Evolutionary conservation across 64 coral and sea anemone species (phyloP).

Genomic region (Pachyseris speciosa): DNA sequence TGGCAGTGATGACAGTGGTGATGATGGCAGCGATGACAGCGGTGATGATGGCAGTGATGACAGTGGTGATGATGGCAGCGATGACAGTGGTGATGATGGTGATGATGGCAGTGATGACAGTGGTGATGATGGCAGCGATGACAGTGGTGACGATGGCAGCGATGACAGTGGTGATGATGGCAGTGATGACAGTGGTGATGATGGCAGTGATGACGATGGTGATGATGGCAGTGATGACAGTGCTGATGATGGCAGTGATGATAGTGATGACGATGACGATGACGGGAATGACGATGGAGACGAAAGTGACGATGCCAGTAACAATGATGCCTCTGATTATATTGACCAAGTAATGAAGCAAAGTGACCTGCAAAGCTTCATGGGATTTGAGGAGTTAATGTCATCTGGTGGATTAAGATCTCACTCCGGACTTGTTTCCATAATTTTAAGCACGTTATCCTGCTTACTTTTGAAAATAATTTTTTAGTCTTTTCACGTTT

Average conservation of each 20-base stretch:
- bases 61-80: not conserved
- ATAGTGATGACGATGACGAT: not conserved
- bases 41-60: not conserved
- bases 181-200: not conserved
- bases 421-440: no score
- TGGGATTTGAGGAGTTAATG: no score
- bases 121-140: not conserved
- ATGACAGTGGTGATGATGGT: not conserved
- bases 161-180: not conserved
- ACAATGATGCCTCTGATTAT: no score
- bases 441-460: no score
- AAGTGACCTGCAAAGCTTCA: no score
- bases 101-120: not conserved
- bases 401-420: no score
- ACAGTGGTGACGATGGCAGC: no score
- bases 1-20: no score
- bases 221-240: not conserved
- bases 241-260: not conserved
- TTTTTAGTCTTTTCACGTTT: no score
- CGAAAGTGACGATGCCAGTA: not conserved
- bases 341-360: no score
- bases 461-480: no score
- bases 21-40: not conserved
- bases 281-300: not conserved
- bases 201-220: not conserved